Evolutionary conservation across 1,140 invertebrate species (phyloP), one percentile per base, ranked within the genome.

Genomic region (Zophobas atratus): DNA sequence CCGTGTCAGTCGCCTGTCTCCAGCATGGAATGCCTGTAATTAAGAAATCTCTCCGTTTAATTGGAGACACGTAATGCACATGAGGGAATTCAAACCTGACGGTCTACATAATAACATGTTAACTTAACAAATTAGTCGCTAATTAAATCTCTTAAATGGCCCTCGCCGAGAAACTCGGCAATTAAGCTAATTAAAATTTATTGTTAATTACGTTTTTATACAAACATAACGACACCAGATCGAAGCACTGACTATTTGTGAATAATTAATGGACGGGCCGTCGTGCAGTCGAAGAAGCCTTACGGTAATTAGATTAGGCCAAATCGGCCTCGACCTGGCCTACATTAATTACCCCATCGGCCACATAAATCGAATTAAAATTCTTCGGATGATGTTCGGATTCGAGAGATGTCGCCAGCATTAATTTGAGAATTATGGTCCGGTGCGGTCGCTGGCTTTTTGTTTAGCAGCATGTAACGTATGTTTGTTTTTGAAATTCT

Each of bases 401-500:
- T 70, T 39, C n/a, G 3, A 70, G n/a, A 70, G 2, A 70, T 70
- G n/a, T 70, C 6, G 2, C 20, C 20, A 2, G 6, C 43, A 70
- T 48, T 51, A 6, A 70, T 43, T 70, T 70, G 6, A n/a, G n/a
- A 20, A 70, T 43, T 43, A 70, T 8, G 43, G 32, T 34, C 20
- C 70, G 41, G 49, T 33, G 46, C 70, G 49, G 32, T 49, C 6
- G 72, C 73, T 77, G 72, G 53, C 36, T 74, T 56, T 41, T 77
- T 72, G 51, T 77, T 51, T 57, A 57, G 33, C 55, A 39, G 35
- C 51, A 39, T 71, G 46, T 53, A 55, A 73, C 63, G 46, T 71
- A 53, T 73, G 70, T 49, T 72, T 70, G 76, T 53, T 78, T 75
- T 75, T 78, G 48, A 75, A 48, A 75, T 75, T 78, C 77, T 63